Conservation (phyloP, 1,140 invertebrate species). For the Trachymyrmex septentrionalis region DNA sequence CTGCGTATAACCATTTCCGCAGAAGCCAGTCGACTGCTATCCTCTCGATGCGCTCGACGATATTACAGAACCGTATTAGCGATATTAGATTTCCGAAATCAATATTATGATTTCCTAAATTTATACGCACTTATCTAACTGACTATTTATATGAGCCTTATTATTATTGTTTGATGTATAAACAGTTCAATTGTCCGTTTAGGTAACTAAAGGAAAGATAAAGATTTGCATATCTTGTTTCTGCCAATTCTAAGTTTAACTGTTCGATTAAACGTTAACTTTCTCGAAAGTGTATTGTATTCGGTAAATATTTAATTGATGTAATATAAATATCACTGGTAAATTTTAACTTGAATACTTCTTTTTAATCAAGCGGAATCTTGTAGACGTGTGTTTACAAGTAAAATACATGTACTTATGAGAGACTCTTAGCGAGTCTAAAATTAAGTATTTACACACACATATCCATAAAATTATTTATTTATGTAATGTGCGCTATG, state of each 20-base stretch:
- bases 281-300: neutral
- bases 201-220: neutral
- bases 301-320: neutral
- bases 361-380: neutral
- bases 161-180: neutral
- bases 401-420: neutral
- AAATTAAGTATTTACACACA: neutral
- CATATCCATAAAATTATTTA: neutral
- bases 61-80: neutral
- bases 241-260: neutral
- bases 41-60: conserved; percentile 15
- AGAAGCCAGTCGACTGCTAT: conserved; percentile 23
- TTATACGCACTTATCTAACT: neutral
- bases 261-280: neutral
- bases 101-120: neutral
- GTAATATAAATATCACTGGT: neutral
- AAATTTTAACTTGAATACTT: neutral
- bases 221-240: neutral
- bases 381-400: neutral
- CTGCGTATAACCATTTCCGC: conserved; percentile 35
- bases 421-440: neutral
- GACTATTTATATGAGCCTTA: neutral
- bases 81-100: conserved; percentile 15
- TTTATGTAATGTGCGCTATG: neutral
- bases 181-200: neutral